Conservation (phyloP, 2,888 invertebrate genomes). For the Tanypteryx hageni region DNA sequence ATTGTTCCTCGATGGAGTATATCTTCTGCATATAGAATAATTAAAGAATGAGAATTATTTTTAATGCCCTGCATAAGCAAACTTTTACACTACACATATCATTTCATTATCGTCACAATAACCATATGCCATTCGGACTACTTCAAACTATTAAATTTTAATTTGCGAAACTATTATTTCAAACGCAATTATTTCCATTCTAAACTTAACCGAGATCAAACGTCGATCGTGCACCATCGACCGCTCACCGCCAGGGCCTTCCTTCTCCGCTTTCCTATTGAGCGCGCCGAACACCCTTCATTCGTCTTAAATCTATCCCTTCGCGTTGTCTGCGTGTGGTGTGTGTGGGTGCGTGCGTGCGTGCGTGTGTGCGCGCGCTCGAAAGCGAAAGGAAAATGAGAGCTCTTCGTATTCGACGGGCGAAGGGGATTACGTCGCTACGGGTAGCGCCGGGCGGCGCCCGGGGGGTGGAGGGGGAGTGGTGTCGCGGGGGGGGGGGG, state of each 20-base stretch:
- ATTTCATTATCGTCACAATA: too few relatives aligned
- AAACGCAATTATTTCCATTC: too few relatives aligned
- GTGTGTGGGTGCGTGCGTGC: not conserved
- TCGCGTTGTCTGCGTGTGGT: not conserved
- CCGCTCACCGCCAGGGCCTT: not conserved
- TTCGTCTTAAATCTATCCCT: not conserved
- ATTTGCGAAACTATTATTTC: too few relatives aligned
- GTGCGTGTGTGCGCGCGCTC: not conserved
- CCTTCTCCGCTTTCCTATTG: not conserved
- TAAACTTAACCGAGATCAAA: too few relatives aligned
- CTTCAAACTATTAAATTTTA: too few relatives aligned
- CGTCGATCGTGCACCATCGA: not conserved
- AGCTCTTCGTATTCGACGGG: conserved; percentile 5
- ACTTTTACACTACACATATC: too few relatives aligned
- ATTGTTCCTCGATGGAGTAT: too few relatives aligned
- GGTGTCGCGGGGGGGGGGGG: too few relatives aligned
- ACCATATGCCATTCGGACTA: too few relatives aligned
- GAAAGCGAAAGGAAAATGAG: not conserved
- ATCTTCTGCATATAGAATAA: too few relatives aligned
- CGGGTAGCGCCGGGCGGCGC: conserved; percentile 11
- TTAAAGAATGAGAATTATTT: too few relatives aligned
- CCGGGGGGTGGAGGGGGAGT: not conserved
- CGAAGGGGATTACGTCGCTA: conserved; percentile 7
- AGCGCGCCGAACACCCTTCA: not conserved
- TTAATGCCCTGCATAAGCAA: too few relatives aligned